Evolutionary conservation across 2,113 vertebrate genomes (phyloP), one percentile per base, ranked within the genome.

Genomic region (Edolisoma coerulescens): DNA sequence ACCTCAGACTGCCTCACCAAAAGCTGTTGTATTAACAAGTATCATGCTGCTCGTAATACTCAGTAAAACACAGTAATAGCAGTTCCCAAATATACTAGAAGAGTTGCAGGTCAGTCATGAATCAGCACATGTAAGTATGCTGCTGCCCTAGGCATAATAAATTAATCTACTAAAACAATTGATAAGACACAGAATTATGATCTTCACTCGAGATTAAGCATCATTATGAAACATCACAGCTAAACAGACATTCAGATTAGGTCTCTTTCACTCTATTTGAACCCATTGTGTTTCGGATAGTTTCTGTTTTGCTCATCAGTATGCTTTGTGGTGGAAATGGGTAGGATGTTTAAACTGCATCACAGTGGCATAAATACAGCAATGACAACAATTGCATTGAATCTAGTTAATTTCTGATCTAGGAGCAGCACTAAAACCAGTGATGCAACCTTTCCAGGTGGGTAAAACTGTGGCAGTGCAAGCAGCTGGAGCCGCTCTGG

Each of bases 71-170:
- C 1, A 10, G 16, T 30, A 61, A 79, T 44, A 81, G 9, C 18
- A 61, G 33, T 54, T 85, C 54, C 39, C 13, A 73, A 65, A 53
- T 54, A 59, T 4, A 1, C 57, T 82, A n/a, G 50, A 81, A 79
- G 37, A 61, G 15, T 44, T 56, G 11, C 17, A 61, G 11, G 39
- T 65, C 20, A 24, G 13, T 65, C 8, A 53, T 47, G 32, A 65
- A 35, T 74, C 4, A 3, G 5, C 13, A 47, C 30, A 54, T 22
- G 0, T 54, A 75, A 45, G 3, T 35, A 47, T 1, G 0, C 32
- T 56, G 5, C 33, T 6, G 3, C 22, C 18, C 33, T 37, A 52
- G 2, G 21, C 32, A 37, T 47, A 60, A 60, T 60, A 61, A 47
- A 15, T 37, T 57, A 27, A 56, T 67, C 35, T 79, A 65, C 9